These are phyloP conservation scores for Enteromius thamalakanensis DNA, from an alignment of 2,797 vertebrate genomes.

Conservation along the genomic window DNA sequence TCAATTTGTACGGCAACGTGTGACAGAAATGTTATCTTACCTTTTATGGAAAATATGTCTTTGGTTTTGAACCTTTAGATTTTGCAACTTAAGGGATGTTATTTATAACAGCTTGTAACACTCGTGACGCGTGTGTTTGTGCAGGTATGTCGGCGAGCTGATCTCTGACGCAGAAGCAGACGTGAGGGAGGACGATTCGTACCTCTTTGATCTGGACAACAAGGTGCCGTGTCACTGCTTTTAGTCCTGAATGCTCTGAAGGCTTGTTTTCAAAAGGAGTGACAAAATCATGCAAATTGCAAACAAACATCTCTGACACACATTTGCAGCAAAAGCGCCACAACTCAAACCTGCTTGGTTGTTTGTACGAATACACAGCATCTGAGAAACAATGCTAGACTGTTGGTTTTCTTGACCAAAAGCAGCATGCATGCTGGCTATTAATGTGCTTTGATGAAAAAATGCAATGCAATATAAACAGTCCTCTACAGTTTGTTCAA, in stretches of 20 bases:
- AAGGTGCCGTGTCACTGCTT: slow-evolving; percentile 75
- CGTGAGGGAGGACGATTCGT: slow-evolving; percentile 91
- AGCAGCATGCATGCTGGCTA: not conserved
- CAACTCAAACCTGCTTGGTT: not conserved
- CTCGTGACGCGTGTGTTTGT: slow-evolving; percentile 1
- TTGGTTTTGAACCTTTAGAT: no score
- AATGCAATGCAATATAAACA: not conserved
- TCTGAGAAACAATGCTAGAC: not conserved
- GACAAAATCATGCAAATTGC: not conserved
- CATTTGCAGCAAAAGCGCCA: not conserved
- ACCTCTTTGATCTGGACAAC: slow-evolving; percentile 92
- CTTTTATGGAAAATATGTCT: no score
- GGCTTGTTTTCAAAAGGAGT: not conserved
- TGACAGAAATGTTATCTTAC: no score
- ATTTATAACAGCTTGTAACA: no score
- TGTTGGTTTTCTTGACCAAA: not conserved
- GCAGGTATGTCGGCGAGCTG: slow-evolving; percentile 90
- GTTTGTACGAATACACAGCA: not conserved
- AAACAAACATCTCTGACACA: not conserved
- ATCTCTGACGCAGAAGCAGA: slow-evolving; percentile 94
- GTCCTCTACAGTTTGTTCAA: not conserved
- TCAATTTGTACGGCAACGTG: no score
- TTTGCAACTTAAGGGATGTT: no score
- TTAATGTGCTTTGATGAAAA: not conserved
- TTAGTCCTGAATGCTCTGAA: not conserved